These are phyloP conservation scores for Brienomyrus brachyistius DNA, from an alignment of 2,113 vertebrate genomes.

Conservation along the genomic window DNA sequence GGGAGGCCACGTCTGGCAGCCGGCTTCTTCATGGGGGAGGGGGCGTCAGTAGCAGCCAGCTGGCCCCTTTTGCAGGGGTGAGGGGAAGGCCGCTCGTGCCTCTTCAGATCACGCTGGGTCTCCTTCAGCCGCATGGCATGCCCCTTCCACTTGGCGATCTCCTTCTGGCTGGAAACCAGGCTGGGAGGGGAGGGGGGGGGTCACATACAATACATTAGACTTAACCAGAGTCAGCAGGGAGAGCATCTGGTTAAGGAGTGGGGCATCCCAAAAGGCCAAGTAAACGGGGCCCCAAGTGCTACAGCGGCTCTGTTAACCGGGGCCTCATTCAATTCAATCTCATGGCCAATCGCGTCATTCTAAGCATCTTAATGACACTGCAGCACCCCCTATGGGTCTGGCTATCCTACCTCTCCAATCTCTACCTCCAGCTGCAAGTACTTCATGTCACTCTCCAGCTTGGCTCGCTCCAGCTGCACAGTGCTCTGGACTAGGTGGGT, in stretches of 20 bases:
- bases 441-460: conserved; percentile 54
- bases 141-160: conserved; percentile 54
- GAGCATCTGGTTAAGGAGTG: not conserved
- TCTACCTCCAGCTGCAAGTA: conserved; percentile 51
- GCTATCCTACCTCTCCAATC: conserved; percentile 59
- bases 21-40: not conserved
- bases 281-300: not conserved
- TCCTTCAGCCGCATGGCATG: conserved; percentile 52
- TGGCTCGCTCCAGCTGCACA: conserved; percentile 53
- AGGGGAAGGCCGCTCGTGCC: conserved; percentile 27
- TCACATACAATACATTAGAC: not conserved
- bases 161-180: conserved; percentile 48
- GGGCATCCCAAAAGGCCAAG: not conserved
- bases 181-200: conserved; percentile 31
- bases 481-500: conserved; percentile 63
- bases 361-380: not conserved
- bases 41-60: not conserved
- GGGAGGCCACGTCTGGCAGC: not conserved
- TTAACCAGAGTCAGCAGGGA: not conserved
- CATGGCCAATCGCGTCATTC: not conserved
- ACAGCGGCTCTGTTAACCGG: not conserved
- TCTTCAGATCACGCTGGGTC: conserved; percentile 28
- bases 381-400: not conserved
- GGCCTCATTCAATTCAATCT: not conserved
- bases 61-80: conserved; percentile 39